A percentile compares a stretch with the other conserved stretches of the same genome.
These are phyloP conservation scores for Megastigmus dorsalis DNA, from an alignment of 2,888 invertebrate species.

Conservation along the genomic window DNA sequence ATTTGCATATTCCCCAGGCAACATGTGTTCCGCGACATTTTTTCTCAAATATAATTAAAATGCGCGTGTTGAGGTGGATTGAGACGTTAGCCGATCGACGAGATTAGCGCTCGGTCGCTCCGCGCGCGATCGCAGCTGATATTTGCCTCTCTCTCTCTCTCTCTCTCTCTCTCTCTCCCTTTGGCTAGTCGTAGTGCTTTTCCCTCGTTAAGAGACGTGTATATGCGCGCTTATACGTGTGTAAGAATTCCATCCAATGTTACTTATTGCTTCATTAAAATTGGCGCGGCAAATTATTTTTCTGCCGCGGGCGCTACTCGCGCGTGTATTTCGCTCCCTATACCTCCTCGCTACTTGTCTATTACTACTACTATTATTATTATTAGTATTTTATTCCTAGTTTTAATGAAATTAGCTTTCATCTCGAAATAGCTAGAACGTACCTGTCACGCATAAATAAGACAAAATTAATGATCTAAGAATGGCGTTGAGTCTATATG, in stretches of 20 bases:
- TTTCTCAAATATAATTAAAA: constrained; percentile 47
- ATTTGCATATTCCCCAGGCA: constrained; percentile 45
- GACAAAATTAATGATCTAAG: no score
- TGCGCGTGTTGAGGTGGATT: constrained; percentile 28
- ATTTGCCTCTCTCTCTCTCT: constrained; percentile 47
- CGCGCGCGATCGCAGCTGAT: no score
- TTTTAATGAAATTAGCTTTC: no score
- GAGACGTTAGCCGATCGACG: constrained; percentile 45
- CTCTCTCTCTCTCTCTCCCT: constrained; percentile 28
- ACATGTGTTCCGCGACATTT: constrained; percentile 47
- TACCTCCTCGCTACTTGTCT: no score
- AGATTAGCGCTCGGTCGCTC: constrained; percentile 29
- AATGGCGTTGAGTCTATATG: no score
- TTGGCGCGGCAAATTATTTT: no score
- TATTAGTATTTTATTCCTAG: no score
- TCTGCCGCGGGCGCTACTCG: no score
- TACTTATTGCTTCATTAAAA: not conserved
- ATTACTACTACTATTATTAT: no score
- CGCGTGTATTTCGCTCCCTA: no score
- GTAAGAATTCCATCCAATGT: not conserved
- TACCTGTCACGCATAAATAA: no score
- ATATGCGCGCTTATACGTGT: not conserved
- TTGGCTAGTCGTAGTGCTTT: not conserved
- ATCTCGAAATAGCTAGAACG: no score
- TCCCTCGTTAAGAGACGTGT: not conserved